A percentile compares a stretch with the other conserved stretches of the same genome.
Conservation (phyloP, 2,113 vertebrate species). For the Chauna torquata region DNA sequence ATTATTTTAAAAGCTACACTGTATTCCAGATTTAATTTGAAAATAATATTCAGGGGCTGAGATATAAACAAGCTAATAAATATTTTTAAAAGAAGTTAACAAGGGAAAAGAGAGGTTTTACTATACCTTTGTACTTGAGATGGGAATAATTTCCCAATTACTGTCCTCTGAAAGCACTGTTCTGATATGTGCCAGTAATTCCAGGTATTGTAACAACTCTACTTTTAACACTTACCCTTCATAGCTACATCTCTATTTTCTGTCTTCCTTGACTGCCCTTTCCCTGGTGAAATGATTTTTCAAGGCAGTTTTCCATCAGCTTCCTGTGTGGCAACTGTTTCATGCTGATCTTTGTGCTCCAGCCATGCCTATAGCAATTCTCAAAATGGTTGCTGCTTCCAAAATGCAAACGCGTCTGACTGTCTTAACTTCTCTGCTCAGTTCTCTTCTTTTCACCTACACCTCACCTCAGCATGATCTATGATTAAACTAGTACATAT, state of each 20-base stretch:
- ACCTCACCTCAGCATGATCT: background rate
- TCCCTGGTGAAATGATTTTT: background rate
- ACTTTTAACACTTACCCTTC: background rate
- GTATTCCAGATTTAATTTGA: background rate
- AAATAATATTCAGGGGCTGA: background rate
- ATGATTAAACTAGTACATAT: background rate
- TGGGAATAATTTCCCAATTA: slow-evolving; percentile 28
- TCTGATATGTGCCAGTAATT: background rate
- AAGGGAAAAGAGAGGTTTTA: background rate
- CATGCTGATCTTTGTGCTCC: background rate
- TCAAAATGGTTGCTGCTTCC: slow-evolving; percentile 68
- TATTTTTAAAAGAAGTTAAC: background rate
- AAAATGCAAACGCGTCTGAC: background rate
- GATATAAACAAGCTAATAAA: background rate
- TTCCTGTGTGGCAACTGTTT: background rate
- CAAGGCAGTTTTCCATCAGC: background rate
- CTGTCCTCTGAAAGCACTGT: background rate
- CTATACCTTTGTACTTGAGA: slow-evolving; percentile 64
- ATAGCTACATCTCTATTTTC: background rate
- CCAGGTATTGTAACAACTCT: background rate
- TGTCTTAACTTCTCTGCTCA: background rate
- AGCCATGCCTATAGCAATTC: background rate
- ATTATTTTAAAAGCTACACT: background rate
- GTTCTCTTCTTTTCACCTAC: background rate
- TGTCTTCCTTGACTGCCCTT: background rate